Conservation (phyloP, 2,888 invertebrate genomes). For the Ferdinandea cuprea region DNA sequence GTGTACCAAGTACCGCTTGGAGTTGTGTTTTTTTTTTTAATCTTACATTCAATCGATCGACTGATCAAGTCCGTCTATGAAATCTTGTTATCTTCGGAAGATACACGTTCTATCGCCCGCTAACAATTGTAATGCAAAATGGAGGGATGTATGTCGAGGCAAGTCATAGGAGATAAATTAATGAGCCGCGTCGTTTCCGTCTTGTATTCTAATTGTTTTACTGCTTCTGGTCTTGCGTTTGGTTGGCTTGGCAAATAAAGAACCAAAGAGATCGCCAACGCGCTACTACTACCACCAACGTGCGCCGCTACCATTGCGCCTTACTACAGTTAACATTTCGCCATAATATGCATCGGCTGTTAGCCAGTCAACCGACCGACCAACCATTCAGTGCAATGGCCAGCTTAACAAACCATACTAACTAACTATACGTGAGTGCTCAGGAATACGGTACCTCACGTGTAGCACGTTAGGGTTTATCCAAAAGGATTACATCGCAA, state of each 20-base stretch:
- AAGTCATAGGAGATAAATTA: slow-evolving; percentile 69
- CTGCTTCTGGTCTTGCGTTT: slow-evolving; percentile 62
- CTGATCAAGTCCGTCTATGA: slow-evolving; percentile 36
- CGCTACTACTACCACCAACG: background rate
- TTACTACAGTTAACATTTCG: slow-evolving; percentile 38
- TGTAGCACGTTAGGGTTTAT: slow-evolving; percentile 67
- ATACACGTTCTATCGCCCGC: slow-evolving; percentile 51
- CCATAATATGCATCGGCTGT: slow-evolving; percentile 58
- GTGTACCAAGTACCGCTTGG: too few species aligned
- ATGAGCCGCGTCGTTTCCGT: slow-evolving; percentile 72
- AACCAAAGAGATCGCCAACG: slow-evolving; percentile 8
- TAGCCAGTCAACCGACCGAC: slow-evolving; percentile 41
- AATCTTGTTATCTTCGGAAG: slow-evolving; percentile 42
- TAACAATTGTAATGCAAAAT: slow-evolving; percentile 44
- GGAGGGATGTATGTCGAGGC: slow-evolving; percentile 41
- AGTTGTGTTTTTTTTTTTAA: slow-evolving; percentile 8
- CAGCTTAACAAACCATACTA: slow-evolving; percentile 69
- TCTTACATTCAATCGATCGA: slow-evolving; percentile 42
- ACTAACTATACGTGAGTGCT: slow-evolving; percentile 58
- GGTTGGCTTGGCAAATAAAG: slow-evolving; percentile 1
- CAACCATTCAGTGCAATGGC: slow-evolving; percentile 58
- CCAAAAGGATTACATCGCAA: slow-evolving; percentile 66
- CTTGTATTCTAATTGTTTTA: slow-evolving; percentile 70
- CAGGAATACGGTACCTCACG: slow-evolving; percentile 71
- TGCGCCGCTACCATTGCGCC: slow-evolving; percentile 10